A percentile compares a stretch with the other conserved stretches of the same genome.
Conservation (phyloP, 2,797 vertebrate genomes). For the Argya squamiceps region DNA sequence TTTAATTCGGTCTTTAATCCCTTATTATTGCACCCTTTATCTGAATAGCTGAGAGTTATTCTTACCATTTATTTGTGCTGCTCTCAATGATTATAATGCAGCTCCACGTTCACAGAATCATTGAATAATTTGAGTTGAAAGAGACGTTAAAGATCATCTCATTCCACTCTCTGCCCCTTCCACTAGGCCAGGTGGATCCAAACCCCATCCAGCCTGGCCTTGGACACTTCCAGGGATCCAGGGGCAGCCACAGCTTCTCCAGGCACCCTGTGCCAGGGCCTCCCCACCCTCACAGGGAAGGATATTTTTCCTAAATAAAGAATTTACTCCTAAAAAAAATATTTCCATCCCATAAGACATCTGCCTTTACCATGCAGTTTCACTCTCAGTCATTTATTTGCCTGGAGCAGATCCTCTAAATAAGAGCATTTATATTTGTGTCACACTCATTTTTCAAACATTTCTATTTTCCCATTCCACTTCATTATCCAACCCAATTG, state of each 20-base stretch:
- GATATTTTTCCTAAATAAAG: background rate
- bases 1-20: background rate
- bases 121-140: background rate
- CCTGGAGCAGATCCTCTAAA: background rate
- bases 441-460: background rate
- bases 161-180: background rate
- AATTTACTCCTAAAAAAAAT: background rate
- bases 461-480: background rate
- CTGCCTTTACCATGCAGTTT: background rate
- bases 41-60: background rate
- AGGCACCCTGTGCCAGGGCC: background rate
- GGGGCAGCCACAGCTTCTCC: background rate
- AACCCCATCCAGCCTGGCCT: accelerated
- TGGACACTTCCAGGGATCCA: background rate
- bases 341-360: background rate
- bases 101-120: background rate
- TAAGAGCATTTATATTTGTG: background rate
- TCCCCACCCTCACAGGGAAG: accelerated
- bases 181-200: accelerated
- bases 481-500: background rate
- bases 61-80: background rate
- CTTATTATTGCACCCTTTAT: background rate
- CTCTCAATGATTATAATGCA: background rate
- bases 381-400: background rate
- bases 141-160: accelerated